Percentiles rank a stretch among this genome's conserved stretches.
These are phyloP conservation scores for Platysteira castanea DNA, from an alignment of 2,113 vertebrate species.

Conservation along the genomic window DNA sequence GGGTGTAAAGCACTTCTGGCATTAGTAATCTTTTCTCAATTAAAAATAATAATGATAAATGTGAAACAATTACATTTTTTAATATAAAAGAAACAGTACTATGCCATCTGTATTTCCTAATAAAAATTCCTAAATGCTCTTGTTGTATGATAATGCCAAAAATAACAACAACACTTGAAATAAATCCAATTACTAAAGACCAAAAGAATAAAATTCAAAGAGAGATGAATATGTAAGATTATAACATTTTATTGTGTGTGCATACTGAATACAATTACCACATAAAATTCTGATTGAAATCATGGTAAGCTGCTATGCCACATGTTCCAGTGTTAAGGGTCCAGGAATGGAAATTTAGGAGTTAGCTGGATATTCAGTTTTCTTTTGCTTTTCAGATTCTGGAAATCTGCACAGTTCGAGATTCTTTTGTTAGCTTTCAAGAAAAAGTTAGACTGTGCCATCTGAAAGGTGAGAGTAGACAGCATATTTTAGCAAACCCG, in stretches of 20 bases:
- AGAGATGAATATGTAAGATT: neutral
- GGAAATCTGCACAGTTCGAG: neutral
- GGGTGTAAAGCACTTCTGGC: neutral
- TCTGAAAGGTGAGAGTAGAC: neutral
- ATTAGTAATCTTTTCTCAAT: neutral
- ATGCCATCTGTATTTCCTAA: neutral
- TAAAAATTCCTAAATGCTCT: neutral
- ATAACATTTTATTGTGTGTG: neutral
- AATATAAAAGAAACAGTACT: neutral
- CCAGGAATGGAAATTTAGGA: neutral
- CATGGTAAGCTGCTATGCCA: neutral
- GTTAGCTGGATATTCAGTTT: neutral
- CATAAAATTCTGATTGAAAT: neutral
- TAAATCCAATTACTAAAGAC: neutral
- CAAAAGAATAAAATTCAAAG: neutral
- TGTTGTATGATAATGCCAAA: neutral
- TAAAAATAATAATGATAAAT: neutral
- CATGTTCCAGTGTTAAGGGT: neutral
- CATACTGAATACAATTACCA: neutral
- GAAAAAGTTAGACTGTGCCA: neutral
- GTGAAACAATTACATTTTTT: neutral
- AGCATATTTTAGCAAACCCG: neutral
- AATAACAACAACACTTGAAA: neutral
- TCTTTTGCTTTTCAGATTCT: neutral
- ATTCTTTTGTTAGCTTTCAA: neutral